Conservation (phyloP, 2,797 vertebrate species). For the Spinus olivaceus region DNA sequence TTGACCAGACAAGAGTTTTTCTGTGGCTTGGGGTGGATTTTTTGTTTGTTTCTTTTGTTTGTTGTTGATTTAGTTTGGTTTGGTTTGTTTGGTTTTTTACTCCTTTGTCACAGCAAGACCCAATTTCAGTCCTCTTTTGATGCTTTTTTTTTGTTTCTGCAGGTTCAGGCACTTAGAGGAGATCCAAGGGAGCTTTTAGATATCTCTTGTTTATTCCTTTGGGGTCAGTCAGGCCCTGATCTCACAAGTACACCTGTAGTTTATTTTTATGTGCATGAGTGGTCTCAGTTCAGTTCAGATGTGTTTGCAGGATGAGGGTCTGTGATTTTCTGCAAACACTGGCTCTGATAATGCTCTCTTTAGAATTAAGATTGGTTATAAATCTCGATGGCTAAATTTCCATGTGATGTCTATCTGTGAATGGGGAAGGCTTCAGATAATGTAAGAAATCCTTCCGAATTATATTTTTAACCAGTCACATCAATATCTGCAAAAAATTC, state of each 20-base stretch:
- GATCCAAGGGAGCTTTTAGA: background rate
- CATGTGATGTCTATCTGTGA: background rate
- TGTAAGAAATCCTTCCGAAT: background rate
- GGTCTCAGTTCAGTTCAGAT: background rate
- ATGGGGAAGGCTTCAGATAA: background rate
- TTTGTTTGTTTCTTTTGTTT: background rate
- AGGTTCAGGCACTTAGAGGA: background rate
- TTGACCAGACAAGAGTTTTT: background rate
- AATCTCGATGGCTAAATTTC: background rate
- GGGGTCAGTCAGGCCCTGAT: background rate
- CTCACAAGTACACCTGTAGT: background rate
- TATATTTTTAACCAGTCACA: background rate
- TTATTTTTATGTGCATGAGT: background rate
- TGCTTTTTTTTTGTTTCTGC: background rate
- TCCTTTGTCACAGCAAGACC: background rate
- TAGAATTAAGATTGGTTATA: background rate
- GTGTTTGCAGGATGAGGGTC: background rate
- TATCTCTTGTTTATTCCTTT: background rate
- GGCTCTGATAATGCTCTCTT: background rate
- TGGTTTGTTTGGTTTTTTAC: background rate
- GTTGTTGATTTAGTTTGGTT: background rate
- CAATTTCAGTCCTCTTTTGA: background rate
- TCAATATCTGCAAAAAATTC: background rate
- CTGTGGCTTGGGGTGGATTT: background rate
- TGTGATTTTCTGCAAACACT: background rate